A percentile compares a stretch with the other conserved stretches of the same genome.
These are phyloP conservation scores for Elgonia sp. DNA, from an alignment of 2,888 invertebrate species.

Conservation along the genomic window DNA sequence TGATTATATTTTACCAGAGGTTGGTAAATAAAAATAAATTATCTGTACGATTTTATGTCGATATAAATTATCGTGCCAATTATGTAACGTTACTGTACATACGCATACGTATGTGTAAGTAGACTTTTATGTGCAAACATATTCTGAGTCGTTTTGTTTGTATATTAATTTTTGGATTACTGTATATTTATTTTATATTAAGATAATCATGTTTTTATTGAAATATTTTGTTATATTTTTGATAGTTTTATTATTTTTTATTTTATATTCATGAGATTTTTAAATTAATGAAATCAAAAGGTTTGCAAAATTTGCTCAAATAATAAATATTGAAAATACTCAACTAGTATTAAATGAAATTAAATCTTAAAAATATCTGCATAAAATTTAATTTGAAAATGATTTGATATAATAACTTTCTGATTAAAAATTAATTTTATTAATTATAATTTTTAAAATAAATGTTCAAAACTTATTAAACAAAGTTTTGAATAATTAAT, in stretches of 20 bases:
- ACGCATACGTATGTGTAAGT: neutral
- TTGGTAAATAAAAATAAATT: neutral
- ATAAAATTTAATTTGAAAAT: too few relatives aligned
- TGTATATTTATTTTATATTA: neutral
- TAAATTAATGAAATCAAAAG: neutral
- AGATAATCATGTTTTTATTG: neutral
- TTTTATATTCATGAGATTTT: neutral
- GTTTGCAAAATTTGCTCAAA: neutral
- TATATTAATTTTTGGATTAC: neutral
- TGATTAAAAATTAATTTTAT: too few relatives aligned
- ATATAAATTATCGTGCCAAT: slow-evolving; percentile 70
- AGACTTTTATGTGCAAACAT: neutral
- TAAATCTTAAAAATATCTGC: too few relatives aligned
- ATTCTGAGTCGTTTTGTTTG: neutral
- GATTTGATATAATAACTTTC: too few relatives aligned
- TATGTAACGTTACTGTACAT: slow-evolving; percentile 31
- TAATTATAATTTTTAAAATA: too few relatives aligned
- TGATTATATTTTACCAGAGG: neutral
- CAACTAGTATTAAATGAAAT: too few relatives aligned
- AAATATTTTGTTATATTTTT: neutral
- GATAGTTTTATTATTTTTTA: neutral
- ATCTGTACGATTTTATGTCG: slow-evolving; percentile 23
- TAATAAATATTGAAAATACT: neutral
- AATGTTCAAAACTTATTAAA: too few relatives aligned
- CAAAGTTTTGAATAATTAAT: too few relatives aligned